Conservation (phyloP, 2,113 vertebrate species). For the Aepyceros melampus region DNA sequence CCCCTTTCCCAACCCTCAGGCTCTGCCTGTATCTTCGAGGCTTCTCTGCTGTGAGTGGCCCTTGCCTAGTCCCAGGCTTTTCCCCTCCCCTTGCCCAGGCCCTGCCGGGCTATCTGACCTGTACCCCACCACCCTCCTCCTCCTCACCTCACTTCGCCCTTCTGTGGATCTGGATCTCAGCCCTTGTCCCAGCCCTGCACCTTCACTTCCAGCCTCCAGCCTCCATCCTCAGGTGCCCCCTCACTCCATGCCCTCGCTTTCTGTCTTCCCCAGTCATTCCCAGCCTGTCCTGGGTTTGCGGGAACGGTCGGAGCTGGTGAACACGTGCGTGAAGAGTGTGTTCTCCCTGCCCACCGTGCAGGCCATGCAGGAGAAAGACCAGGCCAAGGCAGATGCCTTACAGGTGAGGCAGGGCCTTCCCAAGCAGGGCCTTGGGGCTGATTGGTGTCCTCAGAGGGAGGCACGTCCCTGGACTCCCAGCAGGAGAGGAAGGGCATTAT, state of each 20-base stretch:
- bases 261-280: slow-evolving; percentile 1
- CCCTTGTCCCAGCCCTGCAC: not conserved
- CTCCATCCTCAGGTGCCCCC: no score
- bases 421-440: not conserved
- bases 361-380: slow-evolving; percentile 56
- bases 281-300: not conserved
- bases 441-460: not conserved
- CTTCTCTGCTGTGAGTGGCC: not conserved
- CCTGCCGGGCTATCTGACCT: fast-evolving
- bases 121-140: not conserved
- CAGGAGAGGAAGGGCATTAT: not conserved
- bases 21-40: not conserved
- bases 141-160: not conserved
- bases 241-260: not conserved
- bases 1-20: not conserved
- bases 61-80: not conserved
- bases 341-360: slow-evolving; percentile 61
- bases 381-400: not conserved
- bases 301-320: slow-evolving; percentile 53
- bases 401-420: slow-evolving; percentile 43
- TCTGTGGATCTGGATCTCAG: not conserved
- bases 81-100: not conserved
- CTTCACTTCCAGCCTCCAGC: not conserved
- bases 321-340: slow-evolving; percentile 52
- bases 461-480: not conserved